Conservation (phyloP, 2,113 vertebrate genomes). For the Phaetusa simplex region DNA sequence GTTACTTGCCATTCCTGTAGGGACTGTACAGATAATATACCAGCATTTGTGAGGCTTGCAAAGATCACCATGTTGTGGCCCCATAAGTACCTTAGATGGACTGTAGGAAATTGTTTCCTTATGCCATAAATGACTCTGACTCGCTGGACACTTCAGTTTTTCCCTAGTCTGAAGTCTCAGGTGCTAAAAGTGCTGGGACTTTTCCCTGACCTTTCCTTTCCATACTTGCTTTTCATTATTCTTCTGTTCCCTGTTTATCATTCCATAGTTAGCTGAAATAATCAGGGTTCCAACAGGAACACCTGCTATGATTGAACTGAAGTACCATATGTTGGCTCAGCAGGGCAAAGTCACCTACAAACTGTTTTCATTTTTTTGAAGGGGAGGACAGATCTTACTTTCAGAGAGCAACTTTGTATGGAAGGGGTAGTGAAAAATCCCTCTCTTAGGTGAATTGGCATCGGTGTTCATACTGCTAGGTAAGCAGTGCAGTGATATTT, state of each 20-base stretch:
- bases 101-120: neutral
- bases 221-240: neutral
- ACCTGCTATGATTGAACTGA: neutral
- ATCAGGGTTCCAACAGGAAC: neutral
- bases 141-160: neutral
- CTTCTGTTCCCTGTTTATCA: slow-evolving; percentile 9
- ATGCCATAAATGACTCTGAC: neutral
- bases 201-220: neutral
- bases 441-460: neutral
- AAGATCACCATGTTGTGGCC: neutral
- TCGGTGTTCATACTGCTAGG: neutral
- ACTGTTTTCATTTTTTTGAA: neutral
- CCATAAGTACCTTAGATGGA: neutral
- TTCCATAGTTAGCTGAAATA: neutral
- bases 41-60: neutral
- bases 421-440: neutral
- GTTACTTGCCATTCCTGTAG: neutral
- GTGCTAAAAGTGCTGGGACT: neutral
- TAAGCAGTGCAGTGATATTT: neutral
- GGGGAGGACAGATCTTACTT: neutral
- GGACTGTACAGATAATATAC: neutral
- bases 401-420: neutral
- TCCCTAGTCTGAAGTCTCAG: neutral
- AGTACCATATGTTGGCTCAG: slow-evolving; percentile 13
- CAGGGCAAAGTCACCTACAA: slow-evolving; percentile 64